A percentile compares a stretch with the other conserved stretches of the same genome.
Evolutionary conservation across 2,797 vertebrate species (phyloP).

Genomic region (Enteromius fasciolatus): DNA sequence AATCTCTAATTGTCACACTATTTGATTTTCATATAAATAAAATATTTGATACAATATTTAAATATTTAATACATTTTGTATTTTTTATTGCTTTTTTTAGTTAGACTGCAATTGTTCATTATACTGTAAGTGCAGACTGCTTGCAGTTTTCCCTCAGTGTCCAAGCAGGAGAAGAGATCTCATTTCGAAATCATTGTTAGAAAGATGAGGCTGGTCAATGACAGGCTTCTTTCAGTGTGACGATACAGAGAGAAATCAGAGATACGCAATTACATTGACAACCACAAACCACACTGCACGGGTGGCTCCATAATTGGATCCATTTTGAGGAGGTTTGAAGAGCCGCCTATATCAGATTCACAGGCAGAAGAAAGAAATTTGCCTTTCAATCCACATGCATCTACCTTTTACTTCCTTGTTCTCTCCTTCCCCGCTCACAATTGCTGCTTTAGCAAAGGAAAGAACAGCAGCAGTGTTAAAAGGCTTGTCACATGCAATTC

Average conservation of each 20-base stretch:
- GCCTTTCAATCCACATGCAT: conserved; percentile 46
- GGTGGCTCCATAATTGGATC: conserved; percentile 73
- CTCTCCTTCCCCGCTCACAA: background rate
- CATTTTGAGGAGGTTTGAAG: conserved; percentile 74
- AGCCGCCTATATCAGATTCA: conserved; percentile 66
- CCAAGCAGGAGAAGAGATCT: conserved; percentile 70
- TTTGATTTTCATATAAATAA: too few relatives aligned
- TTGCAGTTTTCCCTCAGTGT: conserved; percentile 69
- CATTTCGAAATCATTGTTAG: conserved; percentile 70
- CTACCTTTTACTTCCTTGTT: conserved; percentile 28
- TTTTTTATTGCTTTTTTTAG: too few relatives aligned
- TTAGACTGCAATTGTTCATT: conserved; percentile 26
- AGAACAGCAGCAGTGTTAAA: conserved; percentile 64
- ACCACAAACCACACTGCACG: conserved; percentile 70
- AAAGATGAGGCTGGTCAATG: conserved; percentile 75
- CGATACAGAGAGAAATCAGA: conserved; percentile 71
- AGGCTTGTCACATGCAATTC: conserved; percentile 67
- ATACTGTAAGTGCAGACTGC: conserved; percentile 53
- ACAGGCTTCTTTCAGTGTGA: conserved; percentile 72
- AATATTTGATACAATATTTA: too few relatives aligned
- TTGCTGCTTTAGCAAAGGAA: conserved; percentile 50
- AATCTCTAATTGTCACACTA: too few relatives aligned
- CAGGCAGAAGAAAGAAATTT: conserved; percentile 62
- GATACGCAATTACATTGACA: conserved; percentile 76
- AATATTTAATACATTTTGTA: too few relatives aligned